Percentiles rank a stretch among this genome's conserved stretches.
Conservation (phyloP, 2,113 vertebrate species). For the Aix galericulata region DNA sequence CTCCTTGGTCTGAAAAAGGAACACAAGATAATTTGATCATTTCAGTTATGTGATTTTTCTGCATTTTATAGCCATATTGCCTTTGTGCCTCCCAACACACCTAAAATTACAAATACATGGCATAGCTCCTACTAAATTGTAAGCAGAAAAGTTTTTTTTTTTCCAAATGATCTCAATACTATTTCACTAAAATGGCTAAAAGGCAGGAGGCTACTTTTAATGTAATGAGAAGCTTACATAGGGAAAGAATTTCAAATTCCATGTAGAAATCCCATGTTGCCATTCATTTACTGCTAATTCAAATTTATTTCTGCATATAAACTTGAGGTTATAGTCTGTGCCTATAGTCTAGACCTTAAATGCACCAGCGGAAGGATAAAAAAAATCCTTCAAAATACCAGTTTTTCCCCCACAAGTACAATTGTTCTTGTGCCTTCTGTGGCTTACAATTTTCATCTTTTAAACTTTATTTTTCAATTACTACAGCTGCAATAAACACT, state of each 20-base stretch:
- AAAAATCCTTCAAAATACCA: conserved; percentile 83
- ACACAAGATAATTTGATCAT: conserved; percentile 10
- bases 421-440: conserved; percentile 87
- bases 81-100: conserved; percentile 67
- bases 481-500: conserved; percentile 86
- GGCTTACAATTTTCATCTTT: conserved; percentile 82
- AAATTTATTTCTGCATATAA: conserved; percentile 81
- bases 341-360: conserved; percentile 81
- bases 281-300: conserved; percentile 72
- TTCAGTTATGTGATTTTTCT: conserved; percentile 31
- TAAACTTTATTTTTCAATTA: conserved; percentile 79
- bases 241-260: conserved; percentile 61
- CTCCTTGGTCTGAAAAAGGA: conserved; percentile 47
- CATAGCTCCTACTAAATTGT: conserved; percentile 41
- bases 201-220: conserved; percentile 65
- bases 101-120: conserved; percentile 45
- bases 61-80: conserved; percentile 65
- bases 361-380: conserved; percentile 87
- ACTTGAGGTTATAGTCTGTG: conserved; percentile 84
- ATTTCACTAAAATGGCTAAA: conserved; percentile 57
- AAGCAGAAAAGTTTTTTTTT: neutral
- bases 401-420: conserved; percentile 81
- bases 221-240: conserved; percentile 65
- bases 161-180: conserved; percentile 28
- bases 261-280: conserved; percentile 59